Evolutionary conservation across 2,888 invertebrate species (phyloP).

Genomic region (Conomelus anceps): DNA sequence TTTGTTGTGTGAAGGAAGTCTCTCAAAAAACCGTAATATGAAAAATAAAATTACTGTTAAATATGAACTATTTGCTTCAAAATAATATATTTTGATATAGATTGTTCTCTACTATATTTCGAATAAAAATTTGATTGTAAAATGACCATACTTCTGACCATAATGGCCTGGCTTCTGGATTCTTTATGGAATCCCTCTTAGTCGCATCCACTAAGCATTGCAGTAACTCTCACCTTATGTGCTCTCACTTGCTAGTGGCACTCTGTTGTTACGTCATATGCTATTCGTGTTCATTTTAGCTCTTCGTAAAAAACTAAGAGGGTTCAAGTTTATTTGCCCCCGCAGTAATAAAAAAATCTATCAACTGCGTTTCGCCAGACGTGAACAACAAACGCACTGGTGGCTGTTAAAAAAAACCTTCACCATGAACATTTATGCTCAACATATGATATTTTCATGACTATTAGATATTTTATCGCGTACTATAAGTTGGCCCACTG

Average conservation of each 20-base stretch:
- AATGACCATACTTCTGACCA: neutral
- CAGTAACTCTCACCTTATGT: neutral
- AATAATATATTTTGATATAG: too few relatives aligned
- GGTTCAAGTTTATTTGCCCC: neutral
- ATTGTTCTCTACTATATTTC: too few relatives aligned
- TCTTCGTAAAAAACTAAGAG: neutral
- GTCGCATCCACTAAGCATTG: neutral
- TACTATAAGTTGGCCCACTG: neutral
- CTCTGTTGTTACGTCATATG: neutral
- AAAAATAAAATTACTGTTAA: too few relatives aligned
- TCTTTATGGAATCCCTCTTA: neutral
- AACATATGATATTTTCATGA: neutral
- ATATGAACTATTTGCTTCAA: too few relatives aligned
- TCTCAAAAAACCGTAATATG: too few relatives aligned
- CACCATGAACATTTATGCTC: neutral
- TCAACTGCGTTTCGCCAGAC: neutral
- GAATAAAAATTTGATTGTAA: neutral
- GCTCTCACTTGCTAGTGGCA: neutral
- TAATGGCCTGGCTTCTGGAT: neutral
- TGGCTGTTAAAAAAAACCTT: neutral
- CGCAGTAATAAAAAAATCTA: neutral
- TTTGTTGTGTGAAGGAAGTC: too few relatives aligned
- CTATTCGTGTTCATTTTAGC: neutral
- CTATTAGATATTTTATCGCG: neutral
- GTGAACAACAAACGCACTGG: neutral